Evolutionary conservation across 1,140 invertebrate genomes (phyloP), one percentile per base, ranked within the genome.

Genomic region (Eriocheir sinensis): DNA sequence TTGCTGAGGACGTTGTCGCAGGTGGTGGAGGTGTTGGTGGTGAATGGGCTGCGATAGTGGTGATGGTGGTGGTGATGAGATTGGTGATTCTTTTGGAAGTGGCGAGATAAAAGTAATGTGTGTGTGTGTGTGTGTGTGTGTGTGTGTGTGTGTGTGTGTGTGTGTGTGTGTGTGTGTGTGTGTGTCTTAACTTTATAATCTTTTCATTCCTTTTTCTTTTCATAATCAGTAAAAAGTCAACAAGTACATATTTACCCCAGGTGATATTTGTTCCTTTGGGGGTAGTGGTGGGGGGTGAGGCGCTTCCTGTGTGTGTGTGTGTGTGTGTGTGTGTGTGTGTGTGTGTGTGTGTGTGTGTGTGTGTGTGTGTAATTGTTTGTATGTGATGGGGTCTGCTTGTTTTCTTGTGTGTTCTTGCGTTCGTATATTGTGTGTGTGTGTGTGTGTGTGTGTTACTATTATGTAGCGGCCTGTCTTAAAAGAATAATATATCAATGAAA

Each of bases 61-160:
- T 38, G 36, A 6, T 32, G 81, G 30, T 34, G 81, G 36, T 34
- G 2, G 17, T 83, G 30, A 9, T 12, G 81, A 32, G 12, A 83
- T 83, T 15, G 36, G 12, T 83, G 81, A 21, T 34, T 83, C 12
- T 12, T 83, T 34, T 34, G 36, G 48, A n/a, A n/a, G n/a, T n/a
- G n/a, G n/a, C n/a, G n/a, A n/a, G 4, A 48, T 4, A 48, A 30
- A 27, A 81, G 80, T 4, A 53, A 8, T 83, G 9, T 8, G 8
- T 83, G 81, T 83, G 30, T 83, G 81, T 12, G 8, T 83, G 17
- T 83, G 81, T 83, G 81, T 83, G 81, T 83, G 81, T 83, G 81
- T 83, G 85, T 88, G 85, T 88, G 85, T 88, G 4, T 88, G 36
- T 88, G 85, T 88, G 34, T 38, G 85, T 88, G 85, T 88, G 85